Percentiles rank a stretch among this genome's conserved stretches.
Conservation (phyloP, 2,113 vertebrate genomes). For the Lonchura striata region DNA sequence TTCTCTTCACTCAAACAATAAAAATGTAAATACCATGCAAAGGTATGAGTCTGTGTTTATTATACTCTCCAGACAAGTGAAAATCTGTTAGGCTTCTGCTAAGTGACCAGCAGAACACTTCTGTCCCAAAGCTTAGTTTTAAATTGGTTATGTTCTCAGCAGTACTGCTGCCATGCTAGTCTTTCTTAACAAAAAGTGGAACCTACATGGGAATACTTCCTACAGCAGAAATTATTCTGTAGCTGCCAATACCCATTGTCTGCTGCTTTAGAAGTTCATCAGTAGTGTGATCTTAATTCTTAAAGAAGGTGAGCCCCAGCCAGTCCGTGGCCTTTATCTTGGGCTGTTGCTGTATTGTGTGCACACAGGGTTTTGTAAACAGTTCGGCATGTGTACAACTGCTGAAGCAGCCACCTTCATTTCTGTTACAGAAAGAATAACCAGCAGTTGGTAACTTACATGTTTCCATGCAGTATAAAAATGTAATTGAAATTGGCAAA, state of each 20-base stretch:
- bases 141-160: background rate
- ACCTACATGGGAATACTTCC: background rate
- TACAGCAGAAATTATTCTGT: background rate
- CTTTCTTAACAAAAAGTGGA: background rate
- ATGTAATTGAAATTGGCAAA: background rate
- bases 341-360: background rate
- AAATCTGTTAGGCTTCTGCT: background rate
- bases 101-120: background rate
- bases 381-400: background rate
- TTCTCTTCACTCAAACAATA: background rate
- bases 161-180: background rate
- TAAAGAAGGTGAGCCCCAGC: background rate
- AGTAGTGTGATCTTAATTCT: background rate
- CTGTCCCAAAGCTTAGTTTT: background rate
- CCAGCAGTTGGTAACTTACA: background rate
- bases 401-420: background rate
- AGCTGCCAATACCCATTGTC: background rate
- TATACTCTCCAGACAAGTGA: background rate
- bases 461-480: background rate
- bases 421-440: background rate
- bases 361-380: background rate
- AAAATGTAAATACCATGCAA: slow-evolving; percentile 16
- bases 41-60: background rate
- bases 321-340: background rate
- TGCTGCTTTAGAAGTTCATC: background rate